phyloP scores from a whole-genome alignment of 2,888 invertebrate species.

The Trachelus troglodyta region DNA sequence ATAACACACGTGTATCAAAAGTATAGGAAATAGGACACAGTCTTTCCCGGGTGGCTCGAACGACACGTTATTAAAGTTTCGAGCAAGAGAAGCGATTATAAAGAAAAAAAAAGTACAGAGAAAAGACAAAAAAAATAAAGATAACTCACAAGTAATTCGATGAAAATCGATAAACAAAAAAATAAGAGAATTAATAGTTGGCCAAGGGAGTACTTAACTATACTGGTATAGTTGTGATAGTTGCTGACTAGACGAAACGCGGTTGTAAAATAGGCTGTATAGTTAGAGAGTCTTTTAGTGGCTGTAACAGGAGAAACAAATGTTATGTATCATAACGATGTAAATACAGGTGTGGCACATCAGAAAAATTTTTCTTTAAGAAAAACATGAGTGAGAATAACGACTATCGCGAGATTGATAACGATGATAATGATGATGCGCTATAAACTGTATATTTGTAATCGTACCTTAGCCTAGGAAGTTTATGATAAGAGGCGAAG shows the following conservation, averaged over 20 bases:
- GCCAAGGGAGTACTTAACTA: not conserved
- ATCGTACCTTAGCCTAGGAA: not conserved
- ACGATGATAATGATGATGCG: not conserved
- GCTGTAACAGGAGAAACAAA: not conserved
- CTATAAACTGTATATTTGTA: not conserved
- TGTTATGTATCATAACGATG: not conserved
- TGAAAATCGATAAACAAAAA: not conserved
- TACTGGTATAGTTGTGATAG: conserved; percentile 11
- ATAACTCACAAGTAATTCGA: not conserved
- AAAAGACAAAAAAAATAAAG: conserved; percentile 13
- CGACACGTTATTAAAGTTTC: not conserved
- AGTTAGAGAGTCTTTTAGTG: not conserved
- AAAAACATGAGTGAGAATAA: not conserved
- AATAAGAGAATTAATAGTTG: not conserved
- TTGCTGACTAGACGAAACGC: conserved; percentile 20
- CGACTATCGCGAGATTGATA: not conserved
- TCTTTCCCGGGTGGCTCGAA: conserved; percentile 1
- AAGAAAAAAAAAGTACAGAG: conserved; percentile 4
- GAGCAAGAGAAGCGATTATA: conserved; percentile 15
- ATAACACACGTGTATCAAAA: not conserved
- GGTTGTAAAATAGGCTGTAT: conserved; percentile 20
- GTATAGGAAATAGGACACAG: not conserved
- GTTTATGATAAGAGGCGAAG: not conserved
- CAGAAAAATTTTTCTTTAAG: not conserved
- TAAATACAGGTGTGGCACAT: not conserved